Percentiles rank a stretch among this genome's conserved stretches.
Conservation (phyloP, 2,888 invertebrate species). For the Agrilus mali region DNA sequence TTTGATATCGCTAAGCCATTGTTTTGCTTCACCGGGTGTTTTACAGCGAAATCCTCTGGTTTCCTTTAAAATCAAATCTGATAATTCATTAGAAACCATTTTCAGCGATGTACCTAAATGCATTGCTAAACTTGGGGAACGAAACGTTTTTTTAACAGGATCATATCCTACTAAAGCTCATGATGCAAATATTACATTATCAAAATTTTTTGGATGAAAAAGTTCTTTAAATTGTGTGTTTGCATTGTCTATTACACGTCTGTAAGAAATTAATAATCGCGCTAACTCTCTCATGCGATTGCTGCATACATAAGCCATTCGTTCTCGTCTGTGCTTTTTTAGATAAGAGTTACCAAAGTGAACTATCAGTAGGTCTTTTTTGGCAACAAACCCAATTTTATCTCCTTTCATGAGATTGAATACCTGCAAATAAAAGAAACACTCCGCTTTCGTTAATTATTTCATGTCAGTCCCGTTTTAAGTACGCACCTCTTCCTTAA, state of each 20-base stretch:
- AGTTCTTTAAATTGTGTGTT: conserved; percentile 11
- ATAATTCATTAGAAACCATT: conserved; percentile 5
- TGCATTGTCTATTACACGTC: conserved; percentile 7
- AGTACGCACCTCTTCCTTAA: too few relatives aligned
- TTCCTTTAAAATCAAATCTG: conserved; percentile 7
- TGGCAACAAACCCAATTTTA: too few relatives aligned
- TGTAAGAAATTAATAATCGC: conserved; percentile 6
- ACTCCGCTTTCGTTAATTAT: too few relatives aligned
- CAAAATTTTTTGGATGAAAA: conserved; percentile 15
- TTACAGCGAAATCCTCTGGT: conserved; percentile 4
- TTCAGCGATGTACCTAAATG: conserved; percentile 10
- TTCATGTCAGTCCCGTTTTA: too few relatives aligned
- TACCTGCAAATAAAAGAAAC: too few relatives aligned
- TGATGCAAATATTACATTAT: conserved; percentile 7
- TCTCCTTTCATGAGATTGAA: too few relatives aligned
- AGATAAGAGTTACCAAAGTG: too few relatives aligned
- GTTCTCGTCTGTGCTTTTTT: conserved; percentile 14
- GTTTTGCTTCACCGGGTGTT: neutral
- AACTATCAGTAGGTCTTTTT: conserved; percentile 2
- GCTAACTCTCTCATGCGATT: conserved; percentile 10
- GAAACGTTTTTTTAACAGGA: conserved; percentile 10
- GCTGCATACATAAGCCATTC: conserved; percentile 7
- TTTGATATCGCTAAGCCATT: conserved; percentile 4
- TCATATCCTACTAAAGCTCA: conserved; percentile 10
- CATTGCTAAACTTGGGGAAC: conserved; percentile 8